phyloP scores from a whole-genome alignment of 2,797 vertebrate species.

The Arrhamphus sclerolepis region DNA sequence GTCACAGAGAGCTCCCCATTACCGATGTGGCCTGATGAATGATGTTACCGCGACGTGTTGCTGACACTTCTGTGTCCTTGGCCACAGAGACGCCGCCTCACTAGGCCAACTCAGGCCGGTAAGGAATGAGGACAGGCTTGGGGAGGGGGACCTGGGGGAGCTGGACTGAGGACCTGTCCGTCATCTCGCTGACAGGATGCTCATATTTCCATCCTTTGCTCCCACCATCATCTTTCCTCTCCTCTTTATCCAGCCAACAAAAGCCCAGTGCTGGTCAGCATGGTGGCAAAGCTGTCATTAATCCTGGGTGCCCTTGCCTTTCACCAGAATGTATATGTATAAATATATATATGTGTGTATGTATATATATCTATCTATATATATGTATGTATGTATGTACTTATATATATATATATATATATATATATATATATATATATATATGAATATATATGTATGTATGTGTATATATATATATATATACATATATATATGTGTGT shows the following conservation, averaged over 20 bases:
- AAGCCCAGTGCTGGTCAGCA: slow-evolving; percentile 60
- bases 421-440: too few relatives aligned
- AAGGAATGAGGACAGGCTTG: slow-evolving; percentile 70
- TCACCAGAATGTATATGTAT: slow-evolving; percentile 76
- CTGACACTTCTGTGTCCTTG: slow-evolving; percentile 82
- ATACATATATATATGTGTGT: too few relatives aligned
- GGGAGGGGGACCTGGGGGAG: slow-evolving; percentile 60
- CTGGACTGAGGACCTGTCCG: slow-evolving; percentile 72
- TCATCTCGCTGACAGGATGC: slow-evolving; percentile 68
- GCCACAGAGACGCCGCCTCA: slow-evolving; percentile 68
- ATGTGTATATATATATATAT: too few relatives aligned
- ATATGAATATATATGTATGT: too few relatives aligned
- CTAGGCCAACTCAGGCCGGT: slow-evolving; percentile 56
- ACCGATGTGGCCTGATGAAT: slow-evolving; percentile 81
- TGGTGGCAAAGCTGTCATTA: slow-evolving; percentile 70
- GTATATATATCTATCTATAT: too few relatives aligned
- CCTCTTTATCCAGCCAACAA: slow-evolving; percentile 67
- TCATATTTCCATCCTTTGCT: slow-evolving; percentile 50
- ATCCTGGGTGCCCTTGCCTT: slow-evolving; percentile 75
- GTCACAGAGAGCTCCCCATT: slow-evolving; percentile 82
- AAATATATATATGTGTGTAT: slow-evolving; percentile 39
- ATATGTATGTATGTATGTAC: too few relatives aligned
- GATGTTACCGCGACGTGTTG: slow-evolving; percentile 71
- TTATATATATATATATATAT: too few relatives aligned
- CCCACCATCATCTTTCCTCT: slow-evolving; percentile 35